Conservation (phyloP, 2,113 vertebrate species). For the Otocyon megalotis region DNA sequence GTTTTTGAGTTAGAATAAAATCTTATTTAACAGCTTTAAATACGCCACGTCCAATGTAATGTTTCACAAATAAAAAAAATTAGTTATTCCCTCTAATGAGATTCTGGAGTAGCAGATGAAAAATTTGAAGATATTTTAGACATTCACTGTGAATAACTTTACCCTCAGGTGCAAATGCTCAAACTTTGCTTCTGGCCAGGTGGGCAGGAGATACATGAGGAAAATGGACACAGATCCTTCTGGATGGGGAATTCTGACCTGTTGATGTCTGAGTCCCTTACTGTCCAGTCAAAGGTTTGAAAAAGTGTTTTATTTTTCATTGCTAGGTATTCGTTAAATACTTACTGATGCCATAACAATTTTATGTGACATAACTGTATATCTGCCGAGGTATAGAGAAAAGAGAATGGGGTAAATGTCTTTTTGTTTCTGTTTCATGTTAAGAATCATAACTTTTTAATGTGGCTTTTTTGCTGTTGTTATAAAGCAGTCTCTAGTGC, state of each 20-base stretch:
- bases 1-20: conserved; percentile 15
- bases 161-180: neutral
- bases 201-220: neutral
- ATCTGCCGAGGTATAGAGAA: neutral
- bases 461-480: neutral
- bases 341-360: neutral
- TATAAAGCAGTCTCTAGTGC: neutral
- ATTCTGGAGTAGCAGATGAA: neutral
- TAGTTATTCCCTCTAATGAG: conserved; percentile 4
- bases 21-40: neutral
- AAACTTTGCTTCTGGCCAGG: neutral
- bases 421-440: neutral
- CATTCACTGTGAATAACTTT: conserved; percentile 6
- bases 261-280: neutral
- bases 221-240: neutral
- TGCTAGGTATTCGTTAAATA: neutral
- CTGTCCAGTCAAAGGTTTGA: neutral
- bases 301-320: neutral
- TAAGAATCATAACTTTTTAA: neutral
- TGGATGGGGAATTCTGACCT: neutral
- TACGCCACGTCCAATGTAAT: neutral
- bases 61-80: neutral
- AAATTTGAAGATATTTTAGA: neutral
- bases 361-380: neutral
- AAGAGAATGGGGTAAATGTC: neutral